These are phyloP conservation scores for Drosophila suzukii DNA, from an alignment of 1,140 invertebrate genomes.

Conservation along the genomic window DNA sequence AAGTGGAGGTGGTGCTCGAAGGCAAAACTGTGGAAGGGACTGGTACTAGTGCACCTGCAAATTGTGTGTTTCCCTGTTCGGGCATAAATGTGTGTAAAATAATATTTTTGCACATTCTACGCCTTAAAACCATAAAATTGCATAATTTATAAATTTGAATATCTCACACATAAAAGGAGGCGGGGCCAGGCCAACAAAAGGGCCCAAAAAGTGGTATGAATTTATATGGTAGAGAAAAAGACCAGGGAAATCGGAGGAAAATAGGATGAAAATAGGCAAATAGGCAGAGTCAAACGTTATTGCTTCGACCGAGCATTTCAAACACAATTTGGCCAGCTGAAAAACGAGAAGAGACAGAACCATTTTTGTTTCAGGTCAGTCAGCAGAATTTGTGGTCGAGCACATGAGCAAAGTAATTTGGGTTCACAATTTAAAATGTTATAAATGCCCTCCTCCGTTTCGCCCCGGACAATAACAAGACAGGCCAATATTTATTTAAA, in stretches of 20 bases:
- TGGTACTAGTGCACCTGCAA: constrained; percentile 1
- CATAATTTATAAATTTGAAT: constrained; percentile 81
- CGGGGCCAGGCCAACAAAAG: neutral
- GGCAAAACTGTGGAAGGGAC: constrained; percentile 6
- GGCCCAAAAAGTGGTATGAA: constrained; percentile 6
- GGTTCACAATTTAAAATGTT: constrained; percentile 35
- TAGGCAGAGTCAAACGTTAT: constrained; percentile 45
- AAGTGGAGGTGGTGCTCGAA: constrained; percentile 57
- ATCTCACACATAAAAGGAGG: constrained; percentile 49
- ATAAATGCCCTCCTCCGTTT: constrained; percentile 33
- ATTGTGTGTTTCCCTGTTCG: constrained; percentile 42
- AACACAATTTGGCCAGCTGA: constrained; percentile 51
- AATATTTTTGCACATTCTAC: constrained; percentile 77
- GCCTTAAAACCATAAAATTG: constrained; percentile 77
- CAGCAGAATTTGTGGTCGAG: constrained; percentile 43
- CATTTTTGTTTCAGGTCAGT: constrained; percentile 24
- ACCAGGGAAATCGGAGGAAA: neutral
- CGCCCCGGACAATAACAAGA: constrained; percentile 3
- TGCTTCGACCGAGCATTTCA: constrained; percentile 49
- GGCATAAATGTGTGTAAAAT: constrained; percentile 73
- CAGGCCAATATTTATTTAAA: constrained; percentile 35
- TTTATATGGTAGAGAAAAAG: neutral
- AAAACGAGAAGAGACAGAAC: constrained; percentile 11
- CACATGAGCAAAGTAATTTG: constrained; percentile 30
- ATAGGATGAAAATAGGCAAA: constrained; percentile 5